phyloP scores from a whole-genome alignment of 2,888 invertebrate genomes.

The Noctua pronuba region DNA sequence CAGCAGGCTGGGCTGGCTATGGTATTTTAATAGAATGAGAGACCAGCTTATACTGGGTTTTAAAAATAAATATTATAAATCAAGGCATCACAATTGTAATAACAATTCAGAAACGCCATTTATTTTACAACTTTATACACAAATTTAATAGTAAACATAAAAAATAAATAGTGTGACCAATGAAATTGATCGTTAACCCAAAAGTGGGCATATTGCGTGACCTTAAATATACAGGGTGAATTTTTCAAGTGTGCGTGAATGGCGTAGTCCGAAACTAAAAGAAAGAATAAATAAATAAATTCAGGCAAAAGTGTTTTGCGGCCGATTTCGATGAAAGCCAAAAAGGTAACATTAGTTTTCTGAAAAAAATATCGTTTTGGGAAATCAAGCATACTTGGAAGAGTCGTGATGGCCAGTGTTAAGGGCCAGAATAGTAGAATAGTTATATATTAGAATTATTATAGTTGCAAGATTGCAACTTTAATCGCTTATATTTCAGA shows the following conservation, averaged over 20 bases:
- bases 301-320: neutral
- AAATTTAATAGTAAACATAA: constrained; percentile 25
- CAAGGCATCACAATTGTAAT: neutral
- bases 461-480: no score
- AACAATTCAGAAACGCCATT: constrained; percentile 15
- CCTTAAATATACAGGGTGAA: neutral
- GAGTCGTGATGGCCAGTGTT: no score
- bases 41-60: neutral
- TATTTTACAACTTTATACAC: constrained; percentile 5
- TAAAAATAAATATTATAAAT: neutral
- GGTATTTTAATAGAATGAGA: neutral
- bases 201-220: constrained; percentile 15
- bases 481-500: no score
- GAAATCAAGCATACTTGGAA: neutral
- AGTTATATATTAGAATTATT: no score
- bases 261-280: neutral
- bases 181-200: constrained; percentile 36
- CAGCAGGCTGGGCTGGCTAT: neutral
- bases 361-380: neutral
- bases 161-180: constrained; percentile 43
- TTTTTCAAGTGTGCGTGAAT: neutral
- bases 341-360: neutral
- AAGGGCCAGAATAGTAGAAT: no score
- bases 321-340: neutral
- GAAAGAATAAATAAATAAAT: neutral